phyloP scores from a whole-genome alignment of 1,140 invertebrate genomes.

The Sitophilus oryzae region DNA sequence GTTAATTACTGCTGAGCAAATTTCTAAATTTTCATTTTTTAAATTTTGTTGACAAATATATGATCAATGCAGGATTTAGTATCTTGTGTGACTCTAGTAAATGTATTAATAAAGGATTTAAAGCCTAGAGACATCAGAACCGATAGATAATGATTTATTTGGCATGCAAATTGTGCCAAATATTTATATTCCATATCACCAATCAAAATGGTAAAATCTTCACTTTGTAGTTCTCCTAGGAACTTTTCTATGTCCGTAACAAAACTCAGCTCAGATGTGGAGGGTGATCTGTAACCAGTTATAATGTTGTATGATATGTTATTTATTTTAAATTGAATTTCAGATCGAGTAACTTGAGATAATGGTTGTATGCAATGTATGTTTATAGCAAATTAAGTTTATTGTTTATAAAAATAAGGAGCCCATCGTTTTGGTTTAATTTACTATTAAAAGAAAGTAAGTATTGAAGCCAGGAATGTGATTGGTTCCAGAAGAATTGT shows the following conservation, averaged over 20 bases:
- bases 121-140: constrained; percentile 8
- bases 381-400: too few species aligned
- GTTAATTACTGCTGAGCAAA: constrained; percentile 6
- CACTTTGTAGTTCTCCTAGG: constrained; percentile 5
- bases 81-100: constrained; percentile 9
- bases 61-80: too few species aligned
- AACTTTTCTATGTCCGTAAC: constrained; percentile 11
- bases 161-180: constrained; percentile 1
- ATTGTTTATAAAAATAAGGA: constrained; percentile 1
- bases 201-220: constrained; percentile 3
- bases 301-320: too few species aligned
- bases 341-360: too few species aligned
- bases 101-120: constrained; percentile 13
- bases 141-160: constrained; percentile 10
- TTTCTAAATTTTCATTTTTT: constrained; percentile 1
- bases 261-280: too few species aligned
- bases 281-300: too few species aligned
- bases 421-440: constrained; percentile 10
- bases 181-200: constrained; percentile 11
- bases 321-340: constrained; percentile 3
- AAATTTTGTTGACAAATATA: constrained; percentile 13
- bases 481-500: too few species aligned
- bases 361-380: too few species aligned
- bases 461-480: background rate
- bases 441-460: constrained; percentile 11